Evolutionary conservation across 2,888 invertebrate species (phyloP).

Genomic region (Tortricodes alternella): DNA sequence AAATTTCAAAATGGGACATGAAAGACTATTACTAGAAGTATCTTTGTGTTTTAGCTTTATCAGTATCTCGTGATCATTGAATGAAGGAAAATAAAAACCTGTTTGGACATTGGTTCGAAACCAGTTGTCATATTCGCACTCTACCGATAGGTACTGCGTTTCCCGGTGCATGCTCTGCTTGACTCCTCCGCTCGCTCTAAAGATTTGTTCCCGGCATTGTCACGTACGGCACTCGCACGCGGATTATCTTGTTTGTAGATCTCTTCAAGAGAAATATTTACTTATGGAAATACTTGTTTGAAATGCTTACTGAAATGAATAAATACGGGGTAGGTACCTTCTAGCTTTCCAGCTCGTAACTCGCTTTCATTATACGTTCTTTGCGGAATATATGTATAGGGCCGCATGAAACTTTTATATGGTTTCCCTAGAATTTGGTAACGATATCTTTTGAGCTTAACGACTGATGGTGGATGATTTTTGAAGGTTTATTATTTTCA

Average conservation of each 20-base stretch:
- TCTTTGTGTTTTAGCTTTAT: too few relatives aligned
- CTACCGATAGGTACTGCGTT: conserved; percentile 35
- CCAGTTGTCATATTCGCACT: not conserved
- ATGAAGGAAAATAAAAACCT: too few relatives aligned
- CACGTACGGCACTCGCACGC: conserved; percentile 20
- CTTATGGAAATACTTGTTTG: conserved; percentile 20
- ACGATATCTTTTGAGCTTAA: too few relatives aligned
- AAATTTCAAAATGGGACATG: too few relatives aligned
- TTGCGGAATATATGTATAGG: not conserved
- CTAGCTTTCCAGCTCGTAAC: conserved; percentile 2
- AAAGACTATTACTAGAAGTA: too few relatives aligned
- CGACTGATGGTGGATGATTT: too few relatives aligned
- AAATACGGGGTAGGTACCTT: not conserved
- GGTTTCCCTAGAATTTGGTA: too few relatives aligned
- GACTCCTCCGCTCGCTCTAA: conserved; percentile 39
- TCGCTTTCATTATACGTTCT: not conserved
- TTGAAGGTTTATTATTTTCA: not conserved
- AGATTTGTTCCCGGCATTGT: conserved; percentile 39
- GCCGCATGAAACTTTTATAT: too few relatives aligned
- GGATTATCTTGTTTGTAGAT: conserved; percentile 9
- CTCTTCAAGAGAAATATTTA: conserved; percentile 5
- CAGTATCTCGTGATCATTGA: too few relatives aligned
- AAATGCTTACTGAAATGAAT: conserved; percentile 13
- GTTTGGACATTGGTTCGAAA: too few relatives aligned
- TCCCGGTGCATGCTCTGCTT: conserved; percentile 42